Evolutionary conservation across 2,797 vertebrate species (phyloP), one percentile per base, ranked within the genome.

Genomic region (Pitangus sulphuratus): DNA sequence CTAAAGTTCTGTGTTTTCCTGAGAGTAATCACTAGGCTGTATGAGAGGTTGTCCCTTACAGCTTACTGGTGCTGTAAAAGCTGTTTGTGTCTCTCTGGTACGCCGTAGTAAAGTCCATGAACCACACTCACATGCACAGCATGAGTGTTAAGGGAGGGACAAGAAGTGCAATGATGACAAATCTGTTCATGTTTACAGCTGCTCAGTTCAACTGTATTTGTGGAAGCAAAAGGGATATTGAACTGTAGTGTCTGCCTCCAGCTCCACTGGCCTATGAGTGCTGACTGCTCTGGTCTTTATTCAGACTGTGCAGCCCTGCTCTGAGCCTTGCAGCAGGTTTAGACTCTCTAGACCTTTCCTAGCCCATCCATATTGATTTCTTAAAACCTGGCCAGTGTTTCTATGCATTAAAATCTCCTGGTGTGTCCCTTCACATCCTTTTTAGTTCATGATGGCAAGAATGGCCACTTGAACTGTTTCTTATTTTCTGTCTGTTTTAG

Each of bases 281-380:
- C 24, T 0, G 1, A 5, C 30, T 57, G 19, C 35, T 66, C 51
- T 61, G 28, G 11, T 60, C 9, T 24, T 0, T 12, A 9, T 14
- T 51, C 25, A 58, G 18, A 9, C 31, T 48, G 25, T 53, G 9
- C 40, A 69, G 31, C 1, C 1, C 44, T 68, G 13, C 79, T 53
- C 45, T 85, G 64, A 39, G 30, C 15, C 21, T 66, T 70, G n/a
- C n/a, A 62, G 12, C 21, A 17, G 1, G 0, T 9, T 77, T 83
- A 54, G 47, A 11, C 8, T 74, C 51, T 77, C 51, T 33, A 62
- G 35, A 42, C 19, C 26, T 85, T 87, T 35, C 15, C n/a, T 74
- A 50, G 17, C 7, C 15, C 24, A 12, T 44, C 20, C 4, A 11
- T 54, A 50, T 12, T 26, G 47, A 56, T 74, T 61, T 75, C 37